Conservation (phyloP, 2,113 vertebrate species). For the Diadophis punctatus region DNA sequence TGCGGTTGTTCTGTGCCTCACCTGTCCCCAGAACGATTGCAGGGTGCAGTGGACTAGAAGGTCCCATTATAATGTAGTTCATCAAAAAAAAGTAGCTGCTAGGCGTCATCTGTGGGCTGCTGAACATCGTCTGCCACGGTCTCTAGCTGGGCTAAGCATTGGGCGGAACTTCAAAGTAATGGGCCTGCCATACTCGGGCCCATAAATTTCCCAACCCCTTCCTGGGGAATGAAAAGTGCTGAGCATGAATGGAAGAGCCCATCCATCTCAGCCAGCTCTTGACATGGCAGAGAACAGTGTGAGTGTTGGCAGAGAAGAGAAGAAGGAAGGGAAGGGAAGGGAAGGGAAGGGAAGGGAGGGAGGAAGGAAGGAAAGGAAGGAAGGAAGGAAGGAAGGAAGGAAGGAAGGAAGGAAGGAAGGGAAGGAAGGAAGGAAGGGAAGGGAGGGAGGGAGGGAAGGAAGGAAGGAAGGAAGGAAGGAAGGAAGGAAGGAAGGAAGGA, state of each 20-base stretch:
- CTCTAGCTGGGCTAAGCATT: background rate
- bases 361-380: background rate
- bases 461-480: background rate
- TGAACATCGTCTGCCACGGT: background rate
- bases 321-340: background rate
- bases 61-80: background rate
- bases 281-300: background rate
- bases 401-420: background rate
- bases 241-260: conserved; percentile 6
- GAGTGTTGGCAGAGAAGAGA: background rate
- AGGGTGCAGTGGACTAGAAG: background rate
- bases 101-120: background rate
- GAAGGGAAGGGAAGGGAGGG: background rate
- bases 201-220: conserved; percentile 15
- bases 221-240: conserved; percentile 27
- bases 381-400: background rate
- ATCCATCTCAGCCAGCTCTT: conserved; percentile 7
- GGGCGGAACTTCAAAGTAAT: background rate
- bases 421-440: background rate
- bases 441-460: background rate
- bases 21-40: background rate
- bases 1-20: background rate
- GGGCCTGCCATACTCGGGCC: conserved; percentile 26
- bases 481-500: background rate
- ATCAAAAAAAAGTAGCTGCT: background rate